Evolutionary conservation across 2,797 vertebrate genomes (phyloP), one percentile per base, ranked within the genome.

Genomic region (Oreochromis mossambicus): DNA sequence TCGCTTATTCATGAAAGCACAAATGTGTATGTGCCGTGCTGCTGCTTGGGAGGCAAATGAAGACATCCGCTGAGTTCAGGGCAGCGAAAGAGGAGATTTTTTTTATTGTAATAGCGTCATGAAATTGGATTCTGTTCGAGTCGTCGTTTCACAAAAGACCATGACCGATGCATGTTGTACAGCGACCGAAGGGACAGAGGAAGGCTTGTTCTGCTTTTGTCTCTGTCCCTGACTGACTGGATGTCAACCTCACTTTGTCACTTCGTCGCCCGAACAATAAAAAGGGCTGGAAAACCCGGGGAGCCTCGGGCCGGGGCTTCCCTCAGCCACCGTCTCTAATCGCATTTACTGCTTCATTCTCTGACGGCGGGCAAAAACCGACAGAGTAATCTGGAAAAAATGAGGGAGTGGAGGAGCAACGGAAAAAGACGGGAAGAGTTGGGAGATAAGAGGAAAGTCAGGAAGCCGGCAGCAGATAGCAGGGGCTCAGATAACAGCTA

Each of bases 1-100:
- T 94, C 87, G 90, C 90, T 95, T 95, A 95, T 95, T 96, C 94
- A 94, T 92, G 94, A 95, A 93, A 92, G 83, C 86, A 68, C 51
- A 12, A 52, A 77, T 75, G 78, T 88, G 87, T 88, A 56, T 83
- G 84, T 84, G 88, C n/a, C 66, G 50, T 86, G 88, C 88, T 58
- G 83, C 89, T 88, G 91, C 88, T 19, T 82, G 86, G 87, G 79
- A 90, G 94, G 93, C 92, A 92, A 93, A 96, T 95, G 92, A 94
- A 95, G 91, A 91, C 89, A 89, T 94, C 90, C 55, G 66, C 29
- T 13, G 79, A 81, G 88, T 84, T 80, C 58, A 36, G 19, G 80
- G 55, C 56, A 34, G 85, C 36, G 2, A 50, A 89, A 73, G 48
- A 84, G 50, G 79, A 61, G 89, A 83, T 82, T 79, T 83, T 70